Conservation (phyloP, 2,797 vertebrate genomes). For the Setipinna tenuifilis region DNA sequence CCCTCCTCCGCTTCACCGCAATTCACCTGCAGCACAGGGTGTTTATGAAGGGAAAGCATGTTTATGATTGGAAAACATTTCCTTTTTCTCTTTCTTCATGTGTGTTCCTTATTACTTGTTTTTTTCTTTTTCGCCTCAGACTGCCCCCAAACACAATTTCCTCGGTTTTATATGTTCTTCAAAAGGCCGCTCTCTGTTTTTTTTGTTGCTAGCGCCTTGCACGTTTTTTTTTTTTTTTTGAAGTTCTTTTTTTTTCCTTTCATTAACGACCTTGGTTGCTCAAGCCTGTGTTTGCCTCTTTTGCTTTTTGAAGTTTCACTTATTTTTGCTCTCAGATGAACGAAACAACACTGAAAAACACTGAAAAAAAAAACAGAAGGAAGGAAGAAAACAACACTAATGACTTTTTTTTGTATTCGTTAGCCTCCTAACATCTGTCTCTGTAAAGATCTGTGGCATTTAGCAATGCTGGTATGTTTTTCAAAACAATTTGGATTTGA, state of each 20-base stretch:
- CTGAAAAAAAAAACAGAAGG: background rate
- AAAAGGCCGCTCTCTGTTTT: conserved; percentile 3
- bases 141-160: conserved; percentile 7
- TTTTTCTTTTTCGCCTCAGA: background rate
- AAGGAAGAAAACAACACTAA: background rate
- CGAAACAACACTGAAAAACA: background rate
- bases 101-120: background rate
- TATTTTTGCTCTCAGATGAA: background rate
- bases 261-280: conserved; percentile 13
- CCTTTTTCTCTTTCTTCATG: conserved; percentile 6
- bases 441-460: background rate
- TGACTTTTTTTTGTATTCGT: background rate
- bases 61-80: background rate
- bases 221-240: background rate
- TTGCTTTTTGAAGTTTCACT: conserved; percentile 6
- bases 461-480: background rate
- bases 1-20: background rate
- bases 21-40: background rate
- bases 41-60: conserved; percentile 11
- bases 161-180: background rate
- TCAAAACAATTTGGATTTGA: background rate
- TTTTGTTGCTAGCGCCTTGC: background rate
- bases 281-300: background rate
- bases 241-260: background rate
- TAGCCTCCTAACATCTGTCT: background rate